Conservation (phyloP, 2,113 vertebrate species). For the Progne subis region DNA sequence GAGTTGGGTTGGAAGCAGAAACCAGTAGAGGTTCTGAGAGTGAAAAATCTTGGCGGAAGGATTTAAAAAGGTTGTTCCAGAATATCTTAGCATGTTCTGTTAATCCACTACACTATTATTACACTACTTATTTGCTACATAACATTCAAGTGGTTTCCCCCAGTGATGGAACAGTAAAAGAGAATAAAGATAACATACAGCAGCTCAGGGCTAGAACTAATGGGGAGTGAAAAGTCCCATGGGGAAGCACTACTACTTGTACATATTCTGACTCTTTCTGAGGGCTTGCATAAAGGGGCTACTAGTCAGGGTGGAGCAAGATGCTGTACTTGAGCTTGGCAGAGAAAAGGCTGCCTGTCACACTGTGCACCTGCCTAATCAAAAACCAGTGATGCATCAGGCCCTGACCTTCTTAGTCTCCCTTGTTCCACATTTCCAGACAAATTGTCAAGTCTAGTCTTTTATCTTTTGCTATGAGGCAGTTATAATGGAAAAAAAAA, state of each 20-base stretch:
- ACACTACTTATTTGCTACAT: not conserved
- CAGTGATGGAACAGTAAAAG: not conserved
- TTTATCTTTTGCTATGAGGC: not conserved
- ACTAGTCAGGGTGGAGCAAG: not conserved
- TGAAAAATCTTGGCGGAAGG: not conserved
- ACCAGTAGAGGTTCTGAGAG: not conserved
- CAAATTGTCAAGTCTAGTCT: not conserved
- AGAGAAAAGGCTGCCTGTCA: not conserved
- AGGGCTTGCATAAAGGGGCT: not conserved
- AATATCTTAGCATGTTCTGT: not conserved
- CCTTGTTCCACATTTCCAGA: not conserved
- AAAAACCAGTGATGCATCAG: not conserved
- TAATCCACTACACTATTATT: not conserved
- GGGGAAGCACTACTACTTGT: not conserved
- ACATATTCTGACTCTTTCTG: not conserved
- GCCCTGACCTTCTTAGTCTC: not conserved
- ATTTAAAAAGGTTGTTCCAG: not conserved
- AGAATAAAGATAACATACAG: not conserved
- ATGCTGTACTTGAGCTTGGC: not conserved
- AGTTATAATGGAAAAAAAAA: not conserved
- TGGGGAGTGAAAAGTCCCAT: not conserved
- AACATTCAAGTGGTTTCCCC: not conserved
- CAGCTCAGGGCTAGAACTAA: not conserved
- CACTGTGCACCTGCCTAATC: not conserved
- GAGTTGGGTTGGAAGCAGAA: not conserved